Evolutionary conservation across 1,140 invertebrate genomes (phyloP).

Genomic region (Drosophila nikananu): DNA sequence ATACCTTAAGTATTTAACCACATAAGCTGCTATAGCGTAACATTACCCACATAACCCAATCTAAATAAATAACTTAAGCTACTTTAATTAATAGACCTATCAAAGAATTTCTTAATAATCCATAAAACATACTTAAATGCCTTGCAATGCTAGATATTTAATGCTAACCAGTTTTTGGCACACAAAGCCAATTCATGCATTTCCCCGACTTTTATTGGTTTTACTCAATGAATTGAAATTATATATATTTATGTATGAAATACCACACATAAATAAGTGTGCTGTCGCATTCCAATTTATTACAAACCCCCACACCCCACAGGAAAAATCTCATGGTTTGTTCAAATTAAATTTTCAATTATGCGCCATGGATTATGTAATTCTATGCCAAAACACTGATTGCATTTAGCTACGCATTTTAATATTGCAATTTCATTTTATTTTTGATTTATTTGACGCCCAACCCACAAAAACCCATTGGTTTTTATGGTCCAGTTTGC

Average conservation of each 20-base stretch:
- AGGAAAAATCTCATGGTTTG: slow-evolving; percentile 11
- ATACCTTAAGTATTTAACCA: neutral
- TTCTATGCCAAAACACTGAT: slow-evolving; percentile 44
- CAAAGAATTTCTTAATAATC: neutral
- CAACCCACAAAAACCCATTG: slow-evolving; percentile 17
- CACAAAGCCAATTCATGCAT: slow-evolving; percentile 22
- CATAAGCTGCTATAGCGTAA: neutral
- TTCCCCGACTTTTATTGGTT: slow-evolving; percentile 11
- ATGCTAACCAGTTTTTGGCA: neutral
- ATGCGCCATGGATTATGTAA: slow-evolving; percentile 59
- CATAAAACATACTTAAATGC: neutral
- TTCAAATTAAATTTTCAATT: slow-evolving; percentile 64
- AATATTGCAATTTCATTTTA: slow-evolving; percentile 38
- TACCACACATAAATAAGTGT: slow-evolving; percentile 38
- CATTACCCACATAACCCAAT: neutral
- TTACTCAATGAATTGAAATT: slow-evolving; percentile 32
- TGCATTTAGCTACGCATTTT: slow-evolving; percentile 42
- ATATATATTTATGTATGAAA: slow-evolving; percentile 8
- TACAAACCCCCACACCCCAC: neutral
- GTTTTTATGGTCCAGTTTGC: slow-evolving; percentile 12
- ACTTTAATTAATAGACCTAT: neutral
- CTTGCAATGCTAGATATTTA: slow-evolving; percentile 12
- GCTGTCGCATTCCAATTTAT: slow-evolving; percentile 10
- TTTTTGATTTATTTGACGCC: slow-evolving; percentile 48
- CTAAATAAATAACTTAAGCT: neutral